A percentile compares a stretch with the other conserved stretches of the same genome.
Conservation (phyloP, 2,888 invertebrate species). For the Cantharis lateralis region DNA sequence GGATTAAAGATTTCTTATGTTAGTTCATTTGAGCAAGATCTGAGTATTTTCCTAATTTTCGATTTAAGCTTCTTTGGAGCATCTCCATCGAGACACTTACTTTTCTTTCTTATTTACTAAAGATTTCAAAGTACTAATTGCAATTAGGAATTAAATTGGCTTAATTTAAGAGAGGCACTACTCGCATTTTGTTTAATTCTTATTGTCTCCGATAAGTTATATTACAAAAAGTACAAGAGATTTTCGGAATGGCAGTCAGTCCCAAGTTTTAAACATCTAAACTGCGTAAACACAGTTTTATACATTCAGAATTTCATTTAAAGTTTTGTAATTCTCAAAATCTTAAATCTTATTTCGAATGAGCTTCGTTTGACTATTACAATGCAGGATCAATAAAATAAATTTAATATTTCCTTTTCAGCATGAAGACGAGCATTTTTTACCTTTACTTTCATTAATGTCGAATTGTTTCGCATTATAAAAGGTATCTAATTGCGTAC, state of each 20-base stretch:
- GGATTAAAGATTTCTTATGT: background rate
- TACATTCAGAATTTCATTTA: background rate
- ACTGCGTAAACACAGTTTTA: background rate
- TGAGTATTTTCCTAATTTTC: background rate
- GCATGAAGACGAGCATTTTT: background rate
- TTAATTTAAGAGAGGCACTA: background rate
- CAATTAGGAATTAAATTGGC: background rate
- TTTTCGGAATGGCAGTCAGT: background rate
- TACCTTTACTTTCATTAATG: background rate
- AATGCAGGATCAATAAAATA: background rate
- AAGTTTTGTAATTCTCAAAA: background rate
- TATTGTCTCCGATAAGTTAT: background rate
- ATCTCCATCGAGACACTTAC: background rate
- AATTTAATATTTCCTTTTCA: background rate
- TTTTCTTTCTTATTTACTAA: background rate
- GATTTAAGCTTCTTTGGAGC: background rate
- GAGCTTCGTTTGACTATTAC: background rate
- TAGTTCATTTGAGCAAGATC: background rate
- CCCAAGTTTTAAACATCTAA: background rate
- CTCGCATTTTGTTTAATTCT: background rate
- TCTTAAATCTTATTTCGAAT: background rate
- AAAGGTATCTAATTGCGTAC: slow-evolving; percentile 13
- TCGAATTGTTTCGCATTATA: background rate
- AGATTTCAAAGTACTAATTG: background rate
- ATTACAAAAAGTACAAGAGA: background rate